Percentiles rank a stretch among this genome's conserved stretches.
Conservation (phyloP, 2,888 invertebrate genomes). For the Melanchra persicariae region DNA sequence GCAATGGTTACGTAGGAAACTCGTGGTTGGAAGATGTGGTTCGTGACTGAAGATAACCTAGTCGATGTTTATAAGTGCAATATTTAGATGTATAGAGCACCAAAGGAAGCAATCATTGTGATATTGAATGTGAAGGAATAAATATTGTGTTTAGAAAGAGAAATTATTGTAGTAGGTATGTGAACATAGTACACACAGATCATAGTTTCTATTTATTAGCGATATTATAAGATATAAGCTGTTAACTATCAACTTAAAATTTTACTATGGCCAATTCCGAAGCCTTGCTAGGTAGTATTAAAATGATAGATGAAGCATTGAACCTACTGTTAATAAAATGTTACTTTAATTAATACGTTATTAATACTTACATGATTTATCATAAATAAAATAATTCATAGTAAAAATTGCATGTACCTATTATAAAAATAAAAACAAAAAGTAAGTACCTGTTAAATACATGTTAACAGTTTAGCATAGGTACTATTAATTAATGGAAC, state of each 20-base stretch:
- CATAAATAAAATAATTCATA: constrained; percentile 20
- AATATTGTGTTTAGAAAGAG: constrained; percentile 65
- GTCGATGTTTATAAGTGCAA: constrained; percentile 74
- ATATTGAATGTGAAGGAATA: constrained; percentile 77
- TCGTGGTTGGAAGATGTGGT: constrained; percentile 57
- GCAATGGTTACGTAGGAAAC: constrained; percentile 53
- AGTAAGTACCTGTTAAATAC: constrained; percentile 54
- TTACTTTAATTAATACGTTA: constrained; percentile 44
- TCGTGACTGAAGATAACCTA: constrained; percentile 69
- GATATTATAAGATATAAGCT: constrained; percentile 42
- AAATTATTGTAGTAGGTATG: constrained; percentile 52
- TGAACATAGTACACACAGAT: constrained; percentile 50
- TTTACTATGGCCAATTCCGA: constrained; percentile 34
- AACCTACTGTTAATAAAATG: constrained; percentile 38
- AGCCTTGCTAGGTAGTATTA: constrained; percentile 52
- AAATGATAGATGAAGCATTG: constrained; percentile 41
- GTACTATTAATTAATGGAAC: constrained; percentile 51
- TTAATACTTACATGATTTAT: constrained; percentile 30
- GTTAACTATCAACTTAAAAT: constrained; percentile 35
- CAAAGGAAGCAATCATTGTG: constrained; percentile 83
- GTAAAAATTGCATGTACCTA: constrained; percentile 37
- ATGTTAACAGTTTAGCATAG: constrained; percentile 40
- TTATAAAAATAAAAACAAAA: constrained; percentile 29
- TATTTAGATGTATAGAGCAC: constrained; percentile 76
- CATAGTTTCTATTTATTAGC: constrained; percentile 57